Evolutionary conservation across 2,113 vertebrate genomes (phyloP).

Genomic region (Cavia aperea): DNA sequence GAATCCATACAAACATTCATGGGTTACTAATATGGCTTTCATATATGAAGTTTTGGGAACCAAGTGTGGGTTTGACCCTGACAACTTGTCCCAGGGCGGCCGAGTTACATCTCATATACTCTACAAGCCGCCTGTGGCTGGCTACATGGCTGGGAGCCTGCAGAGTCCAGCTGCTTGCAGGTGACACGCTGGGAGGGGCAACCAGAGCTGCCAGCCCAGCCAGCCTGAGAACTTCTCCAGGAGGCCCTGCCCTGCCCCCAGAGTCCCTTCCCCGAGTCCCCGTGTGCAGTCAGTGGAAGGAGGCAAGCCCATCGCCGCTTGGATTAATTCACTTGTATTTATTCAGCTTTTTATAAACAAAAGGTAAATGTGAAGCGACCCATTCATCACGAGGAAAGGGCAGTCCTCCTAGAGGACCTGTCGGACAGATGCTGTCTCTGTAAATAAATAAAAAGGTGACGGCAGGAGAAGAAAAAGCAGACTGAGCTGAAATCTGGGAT

Average conservation of each 20-base stretch:
- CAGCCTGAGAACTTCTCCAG: neutral
- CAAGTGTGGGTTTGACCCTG: neutral
- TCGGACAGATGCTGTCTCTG: neutral
- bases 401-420: neutral
- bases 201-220: neutral
- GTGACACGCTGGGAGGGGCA: neutral
- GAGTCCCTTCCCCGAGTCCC: fast-evolving
- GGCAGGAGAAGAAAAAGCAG: neutral
- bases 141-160: fast-evolving
- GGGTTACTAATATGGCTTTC: neutral
- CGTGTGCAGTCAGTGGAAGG: no score
- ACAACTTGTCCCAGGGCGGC: fast-evolving
- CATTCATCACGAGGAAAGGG: conserved; percentile 51
- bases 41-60: neutral
- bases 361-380: conserved; percentile 23
- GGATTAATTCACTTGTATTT: conserved; percentile 25
- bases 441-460: conserved; percentile 56
- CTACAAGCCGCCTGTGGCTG: fast-evolving
- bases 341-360: conserved; percentile 44
- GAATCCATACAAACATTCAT: neutral
- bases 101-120: neutral
- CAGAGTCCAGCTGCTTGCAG: neutral
- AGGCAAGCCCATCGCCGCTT: fast-evolving
- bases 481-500: conserved; percentile 37
- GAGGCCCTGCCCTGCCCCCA: neutral